Percentiles rank a stretch among this genome's conserved stretches.
phyloP scores from a whole-genome alignment of 2,113 vertebrate species.

The Xenopus borealis region DNA sequence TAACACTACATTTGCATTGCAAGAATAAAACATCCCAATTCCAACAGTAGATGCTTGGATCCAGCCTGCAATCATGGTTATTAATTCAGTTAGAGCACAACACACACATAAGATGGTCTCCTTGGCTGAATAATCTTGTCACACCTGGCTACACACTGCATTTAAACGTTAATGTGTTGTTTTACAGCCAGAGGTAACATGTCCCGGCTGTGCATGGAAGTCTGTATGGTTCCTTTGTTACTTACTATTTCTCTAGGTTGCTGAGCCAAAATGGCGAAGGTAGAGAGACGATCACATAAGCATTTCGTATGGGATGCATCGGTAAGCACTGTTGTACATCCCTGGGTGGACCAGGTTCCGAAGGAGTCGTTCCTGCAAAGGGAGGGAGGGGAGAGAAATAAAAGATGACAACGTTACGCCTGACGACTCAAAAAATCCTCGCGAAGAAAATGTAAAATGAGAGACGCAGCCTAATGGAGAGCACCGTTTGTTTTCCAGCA shows the following conservation, averaged over 20 bases:
- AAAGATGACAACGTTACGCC: conserved; percentile 60
- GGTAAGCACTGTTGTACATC: conserved; percentile 98
- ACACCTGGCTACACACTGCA: conserved; percentile 55
- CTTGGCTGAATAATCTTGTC: conserved; percentile 52
- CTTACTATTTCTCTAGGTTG: conserved; percentile 99
- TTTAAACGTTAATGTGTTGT: conserved; percentile 38
- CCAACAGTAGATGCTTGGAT: conserved; percentile 52
- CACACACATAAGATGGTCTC: background rate
- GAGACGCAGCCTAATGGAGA: conserved; percentile 56
- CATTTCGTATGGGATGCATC: conserved; percentile 99
- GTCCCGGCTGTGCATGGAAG: conserved; percentile 4
- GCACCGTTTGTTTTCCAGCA: conserved; percentile 45
- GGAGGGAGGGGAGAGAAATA: conserved; percentile 12
- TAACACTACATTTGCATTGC: conserved; percentile 52
- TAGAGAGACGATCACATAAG: conserved; percentile 98
- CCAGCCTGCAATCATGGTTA: conserved; percentile 47
- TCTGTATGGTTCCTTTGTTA: conserved; percentile 63
- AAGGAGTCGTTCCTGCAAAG: conserved; percentile 94
- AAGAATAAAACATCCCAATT: conserved; percentile 48
- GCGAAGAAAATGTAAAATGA: conserved; percentile 52
- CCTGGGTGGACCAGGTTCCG: conserved; percentile 95
- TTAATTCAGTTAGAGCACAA: conserved; percentile 54
- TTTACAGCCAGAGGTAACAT: background rate
- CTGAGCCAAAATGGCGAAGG: conserved; percentile 99
- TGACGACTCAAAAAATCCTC: conserved; percentile 48